These are phyloP conservation scores for Myotis yumanensis DNA, from an alignment of 2,113 vertebrate species.

Conservation along the genomic window DNA sequence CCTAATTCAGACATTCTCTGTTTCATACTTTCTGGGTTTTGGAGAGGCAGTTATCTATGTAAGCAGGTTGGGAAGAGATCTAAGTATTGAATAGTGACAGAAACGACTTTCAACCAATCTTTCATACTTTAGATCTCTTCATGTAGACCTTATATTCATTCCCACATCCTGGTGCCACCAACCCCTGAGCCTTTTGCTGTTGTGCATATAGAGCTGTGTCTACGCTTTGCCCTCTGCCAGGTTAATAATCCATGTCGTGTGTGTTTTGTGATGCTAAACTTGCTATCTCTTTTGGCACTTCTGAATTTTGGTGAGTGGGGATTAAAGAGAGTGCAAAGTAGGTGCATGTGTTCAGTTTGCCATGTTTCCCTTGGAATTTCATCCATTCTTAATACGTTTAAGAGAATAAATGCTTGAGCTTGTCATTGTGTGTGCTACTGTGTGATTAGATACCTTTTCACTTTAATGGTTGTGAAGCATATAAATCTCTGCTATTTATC, in stretches of 20 bases:
- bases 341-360: not conserved
- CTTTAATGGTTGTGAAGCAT: not conserved
- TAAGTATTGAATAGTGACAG: not conserved
- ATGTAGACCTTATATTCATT: not conserved
- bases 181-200: not conserved
- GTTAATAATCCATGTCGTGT: not conserved
- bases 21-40: not conserved
- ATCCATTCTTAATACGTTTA: conserved; percentile 47
- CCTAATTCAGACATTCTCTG: not conserved
- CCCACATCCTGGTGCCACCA: not conserved
- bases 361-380: conserved; percentile 27
- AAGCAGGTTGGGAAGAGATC: not conserved
- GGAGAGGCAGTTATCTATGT: not conserved
- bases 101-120: not conserved
- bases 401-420: conserved; percentile 1
- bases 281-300: conserved; percentile 3
- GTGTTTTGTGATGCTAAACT: not conserved
- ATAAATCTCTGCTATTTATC: conserved; percentile 6
- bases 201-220: not conserved
- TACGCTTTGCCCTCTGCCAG: not conserved
- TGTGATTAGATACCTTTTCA: conserved; percentile 40
- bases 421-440: not conserved
- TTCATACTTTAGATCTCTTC: not conserved
- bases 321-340: not conserved
- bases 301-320: not conserved